phyloP scores from a whole-genome alignment of 2,797 vertebrate species.

The Alectoris magna region DNA sequence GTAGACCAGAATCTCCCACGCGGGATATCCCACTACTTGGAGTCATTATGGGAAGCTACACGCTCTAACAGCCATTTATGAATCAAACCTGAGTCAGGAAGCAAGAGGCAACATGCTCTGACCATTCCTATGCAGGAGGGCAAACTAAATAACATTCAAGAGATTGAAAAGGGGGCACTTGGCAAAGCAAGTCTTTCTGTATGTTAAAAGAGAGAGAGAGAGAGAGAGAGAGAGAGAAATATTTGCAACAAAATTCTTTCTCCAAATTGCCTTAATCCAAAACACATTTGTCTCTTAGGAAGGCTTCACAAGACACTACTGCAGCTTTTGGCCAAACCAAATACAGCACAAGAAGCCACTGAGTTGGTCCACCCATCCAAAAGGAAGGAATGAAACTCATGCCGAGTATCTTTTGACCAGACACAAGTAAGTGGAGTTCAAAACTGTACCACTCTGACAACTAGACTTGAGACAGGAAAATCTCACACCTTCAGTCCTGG shows the following conservation, averaged over 20 bases:
- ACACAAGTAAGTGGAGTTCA: background rate
- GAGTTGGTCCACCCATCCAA: background rate
- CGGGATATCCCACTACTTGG: background rate
- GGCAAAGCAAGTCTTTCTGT: background rate
- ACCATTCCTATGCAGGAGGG: background rate
- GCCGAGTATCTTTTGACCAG: background rate
- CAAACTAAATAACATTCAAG: background rate
- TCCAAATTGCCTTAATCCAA: constrained; percentile 6
- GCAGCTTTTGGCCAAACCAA: background rate
- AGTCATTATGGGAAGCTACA: background rate
- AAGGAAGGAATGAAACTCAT: background rate
- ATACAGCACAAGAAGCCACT: background rate
- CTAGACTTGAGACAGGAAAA: background rate
- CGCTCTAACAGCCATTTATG: background rate
- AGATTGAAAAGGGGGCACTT: background rate
- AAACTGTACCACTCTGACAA: background rate
- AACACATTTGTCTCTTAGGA: background rate
- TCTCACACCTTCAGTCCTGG: background rate
- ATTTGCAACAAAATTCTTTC: background rate
- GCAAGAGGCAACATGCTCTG: background rate
- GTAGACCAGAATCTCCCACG: background rate
- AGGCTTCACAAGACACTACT: background rate
- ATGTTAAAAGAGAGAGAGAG: background rate
- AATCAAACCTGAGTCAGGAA: background rate
- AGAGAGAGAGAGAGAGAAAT: background rate